Evolutionary conservation across 2,113 vertebrate genomes (phyloP), one percentile per base, ranked within the genome.

Genomic region (Pheucticus melanocephalus): DNA sequence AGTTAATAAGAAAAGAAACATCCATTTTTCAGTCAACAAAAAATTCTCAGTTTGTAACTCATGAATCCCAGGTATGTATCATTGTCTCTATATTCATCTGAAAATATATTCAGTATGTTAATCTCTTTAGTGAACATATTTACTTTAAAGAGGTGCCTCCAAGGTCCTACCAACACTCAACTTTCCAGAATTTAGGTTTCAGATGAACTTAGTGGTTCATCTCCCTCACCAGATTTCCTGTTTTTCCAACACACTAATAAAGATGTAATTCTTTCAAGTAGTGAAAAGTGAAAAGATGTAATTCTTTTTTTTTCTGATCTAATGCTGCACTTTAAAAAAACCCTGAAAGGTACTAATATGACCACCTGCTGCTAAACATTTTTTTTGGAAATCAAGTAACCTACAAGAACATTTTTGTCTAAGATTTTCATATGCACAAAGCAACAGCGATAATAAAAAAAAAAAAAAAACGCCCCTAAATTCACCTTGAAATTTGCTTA

Each of bases 401-500:
- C 5, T 70, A 42, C 30, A 35, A 40, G 37, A 78, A 54, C 4
- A 19, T n/a, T 37, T 69, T 53, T 84, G 25, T 81, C 24, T 45
- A 80, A 54, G 11, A 33, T 54, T 82, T 53, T 50, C 30, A 45
- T 17, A 42, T 16, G 11, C 88, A 35, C 4, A 79, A 83, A 72
- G 23, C 5, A 86, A 51, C 10, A 69, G 10, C 9, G n/a, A n/a
- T n/a, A 59, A 53, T 2, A 64, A 33, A 80, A 50, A 13, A 27
- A 13, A 27, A 18, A 48, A 22, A 0, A 17, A 54, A 40, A 53
- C 15, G 22, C 9, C n/a, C 5, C 9, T 1, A 4, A 10, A 18
- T 18, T 4, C 9, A 7, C 42, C 23, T 48, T 78, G 45, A 42
- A 40, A 60, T 51, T 59, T 71, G 24, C 8, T 91, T 77, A n/a